These are phyloP conservation scores for Calonectris borealis DNA, from an alignment of 2,113 vertebrate species.

Conservation along the genomic window DNA sequence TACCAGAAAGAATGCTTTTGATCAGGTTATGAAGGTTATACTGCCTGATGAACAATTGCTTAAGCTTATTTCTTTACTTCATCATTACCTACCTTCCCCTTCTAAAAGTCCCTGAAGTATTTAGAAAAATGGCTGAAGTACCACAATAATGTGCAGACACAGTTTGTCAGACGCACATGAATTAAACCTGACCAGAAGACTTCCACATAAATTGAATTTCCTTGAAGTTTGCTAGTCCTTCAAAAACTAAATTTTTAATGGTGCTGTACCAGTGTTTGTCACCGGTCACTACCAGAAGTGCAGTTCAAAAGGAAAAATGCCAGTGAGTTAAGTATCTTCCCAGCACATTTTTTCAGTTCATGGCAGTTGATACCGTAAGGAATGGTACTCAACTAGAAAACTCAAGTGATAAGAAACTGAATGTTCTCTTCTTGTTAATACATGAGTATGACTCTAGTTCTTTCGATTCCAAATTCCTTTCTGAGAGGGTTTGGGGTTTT, in stretches of 20 bases:
- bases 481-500: background rate
- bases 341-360: background rate
- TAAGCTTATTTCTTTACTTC: background rate
- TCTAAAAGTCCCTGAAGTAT: background rate
- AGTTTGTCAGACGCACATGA: background rate
- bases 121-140: background rate
- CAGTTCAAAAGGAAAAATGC: background rate
- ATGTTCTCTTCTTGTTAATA: background rate
- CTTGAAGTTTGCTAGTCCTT: background rate
- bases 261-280: background rate
- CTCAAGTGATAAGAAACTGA: background rate
- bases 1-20: background rate
- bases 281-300: background rate
- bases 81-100: background rate
- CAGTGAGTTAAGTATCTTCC: background rate
- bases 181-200: background rate
- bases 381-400: background rate
- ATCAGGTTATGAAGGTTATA: background rate
- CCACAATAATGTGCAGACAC: background rate
- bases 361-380: background rate
- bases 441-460: background rate
- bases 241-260: background rate
- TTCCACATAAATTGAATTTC: background rate
- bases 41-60: background rate
- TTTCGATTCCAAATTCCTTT: background rate